Conservation (phyloP, 2,113 vertebrate genomes). For the Dendrocopos noguchii region DNA sequence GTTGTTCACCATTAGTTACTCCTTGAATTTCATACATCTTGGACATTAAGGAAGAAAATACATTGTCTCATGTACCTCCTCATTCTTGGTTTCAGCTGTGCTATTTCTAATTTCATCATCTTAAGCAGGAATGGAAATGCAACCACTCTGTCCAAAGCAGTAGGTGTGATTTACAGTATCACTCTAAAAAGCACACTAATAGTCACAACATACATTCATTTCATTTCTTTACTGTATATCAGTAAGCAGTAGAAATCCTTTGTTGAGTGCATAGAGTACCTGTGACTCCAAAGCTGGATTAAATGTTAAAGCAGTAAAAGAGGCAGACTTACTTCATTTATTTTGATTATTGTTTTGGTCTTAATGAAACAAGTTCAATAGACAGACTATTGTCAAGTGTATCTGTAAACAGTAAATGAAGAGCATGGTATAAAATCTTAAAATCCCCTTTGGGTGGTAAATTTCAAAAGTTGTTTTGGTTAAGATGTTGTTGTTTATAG, state of each 20-base stretch:
- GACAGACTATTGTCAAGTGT: neutral
- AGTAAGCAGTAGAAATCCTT: neutral
- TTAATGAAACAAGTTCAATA: constrained; percentile 5
- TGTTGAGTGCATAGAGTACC: neutral
- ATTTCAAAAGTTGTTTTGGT: constrained; percentile 35
- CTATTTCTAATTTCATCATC: neutral
- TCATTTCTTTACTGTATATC: constrained; percentile 26
- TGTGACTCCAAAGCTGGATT: neutral
- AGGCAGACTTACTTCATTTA: neutral
- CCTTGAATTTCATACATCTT: neutral
- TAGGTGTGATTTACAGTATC: constrained; percentile 43
- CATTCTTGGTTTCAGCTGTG: neutral
- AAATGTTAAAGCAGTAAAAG: neutral
- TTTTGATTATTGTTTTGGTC: constrained; percentile 31
- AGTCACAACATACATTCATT: constrained; percentile 33
- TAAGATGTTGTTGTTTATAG: constrained; percentile 47
- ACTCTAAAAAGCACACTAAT: constrained; percentile 18
- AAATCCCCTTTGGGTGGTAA: constrained; percentile 17
- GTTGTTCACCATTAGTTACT: neutral
- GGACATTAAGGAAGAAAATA: neutral
- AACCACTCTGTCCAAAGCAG: neutral
- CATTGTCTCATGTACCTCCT: neutral
- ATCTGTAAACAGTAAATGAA: constrained; percentile 38
- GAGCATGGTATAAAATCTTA: constrained; percentile 3
- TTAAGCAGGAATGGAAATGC: neutral